These are phyloP conservation scores for Brachionus plicatilis DNA, from an alignment of 1,140 invertebrate species.

Conservation along the genomic window DNA sequence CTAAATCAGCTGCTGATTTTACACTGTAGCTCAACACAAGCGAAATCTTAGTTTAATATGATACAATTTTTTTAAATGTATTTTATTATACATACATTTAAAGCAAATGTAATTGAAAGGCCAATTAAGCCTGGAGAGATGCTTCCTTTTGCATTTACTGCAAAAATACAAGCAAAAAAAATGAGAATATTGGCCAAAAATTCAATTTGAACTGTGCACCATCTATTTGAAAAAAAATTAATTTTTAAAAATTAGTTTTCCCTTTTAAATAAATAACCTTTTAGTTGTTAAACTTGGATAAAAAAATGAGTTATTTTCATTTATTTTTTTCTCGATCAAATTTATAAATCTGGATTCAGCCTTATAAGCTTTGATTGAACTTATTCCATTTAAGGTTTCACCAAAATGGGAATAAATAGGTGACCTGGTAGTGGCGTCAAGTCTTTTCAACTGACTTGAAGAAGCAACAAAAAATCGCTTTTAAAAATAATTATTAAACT, in stretches of 20 bases:
- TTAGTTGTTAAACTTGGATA: not conserved
- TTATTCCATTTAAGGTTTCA: slow-evolving; percentile 65
- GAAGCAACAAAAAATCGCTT: slow-evolving; percentile 70
- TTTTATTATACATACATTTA: slow-evolving; percentile 48
- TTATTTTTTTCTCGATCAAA: not conserved
- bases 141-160: not conserved
- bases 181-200: not conserved
- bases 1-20: slow-evolving; percentile 88
- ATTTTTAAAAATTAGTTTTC: not conserved
- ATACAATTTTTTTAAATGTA: no score
- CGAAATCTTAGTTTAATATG: slow-evolving; percentile 60
- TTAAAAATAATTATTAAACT: not conserved
- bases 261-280: not conserved
- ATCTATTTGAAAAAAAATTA: not conserved
- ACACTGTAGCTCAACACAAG: slow-evolving; percentile 92
- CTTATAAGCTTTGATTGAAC: slow-evolving; percentile 61
- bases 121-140: slow-evolving; percentile 56
- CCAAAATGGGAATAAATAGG: slow-evolving; percentile 97
- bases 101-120: slow-evolving; percentile 59
- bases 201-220: not conserved
- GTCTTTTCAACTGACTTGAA: slow-evolving; percentile 83
- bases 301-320: slow-evolving; percentile 1
- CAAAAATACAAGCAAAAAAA: not conserved
- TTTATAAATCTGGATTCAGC: slow-evolving; percentile 57
- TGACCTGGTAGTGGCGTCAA: slow-evolving; percentile 88